Percentiles rank a stretch among this genome's conserved stretches.
phyloP scores from a whole-genome alignment of 2,113 vertebrate genomes.

The Holacanthus passer region DNA sequence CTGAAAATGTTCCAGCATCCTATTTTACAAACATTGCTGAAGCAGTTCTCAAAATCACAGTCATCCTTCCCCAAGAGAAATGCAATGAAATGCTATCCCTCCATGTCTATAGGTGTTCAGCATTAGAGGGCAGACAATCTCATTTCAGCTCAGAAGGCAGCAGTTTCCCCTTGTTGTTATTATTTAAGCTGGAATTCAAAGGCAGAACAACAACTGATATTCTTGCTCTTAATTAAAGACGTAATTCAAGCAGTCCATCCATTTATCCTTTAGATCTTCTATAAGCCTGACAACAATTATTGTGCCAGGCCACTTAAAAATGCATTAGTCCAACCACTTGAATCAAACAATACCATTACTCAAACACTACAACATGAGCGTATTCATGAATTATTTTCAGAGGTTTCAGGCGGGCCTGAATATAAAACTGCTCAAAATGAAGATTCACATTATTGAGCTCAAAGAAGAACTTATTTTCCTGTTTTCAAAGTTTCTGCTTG shows the following conservation, averaged over 20 bases:
- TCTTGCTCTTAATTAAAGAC: slow-evolving; percentile 5
- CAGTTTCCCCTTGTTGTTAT: background rate
- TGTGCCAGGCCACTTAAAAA: background rate
- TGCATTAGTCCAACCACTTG: background rate
- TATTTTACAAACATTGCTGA: background rate
- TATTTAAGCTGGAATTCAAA: background rate
- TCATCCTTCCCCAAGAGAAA: background rate
- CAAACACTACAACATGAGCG: background rate
- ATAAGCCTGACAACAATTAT: background rate
- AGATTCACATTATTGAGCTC: background rate
- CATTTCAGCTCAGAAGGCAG: background rate
- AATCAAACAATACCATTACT: background rate
- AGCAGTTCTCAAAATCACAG: background rate
- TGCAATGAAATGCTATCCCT: background rate
- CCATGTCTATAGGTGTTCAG: background rate
- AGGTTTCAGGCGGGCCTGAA: background rate
- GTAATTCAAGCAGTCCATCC: background rate
- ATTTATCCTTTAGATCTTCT: slow-evolving; percentile 1
- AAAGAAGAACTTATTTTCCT: background rate
- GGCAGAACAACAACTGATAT: background rate
- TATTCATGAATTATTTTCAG: background rate
- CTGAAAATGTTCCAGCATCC: background rate
- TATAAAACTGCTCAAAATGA: background rate
- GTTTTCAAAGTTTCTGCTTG: background rate
- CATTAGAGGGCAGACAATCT: background rate